Evolutionary conservation across 1,140 invertebrate species (phyloP).

Genomic region (Oscheius sp.): DNA sequence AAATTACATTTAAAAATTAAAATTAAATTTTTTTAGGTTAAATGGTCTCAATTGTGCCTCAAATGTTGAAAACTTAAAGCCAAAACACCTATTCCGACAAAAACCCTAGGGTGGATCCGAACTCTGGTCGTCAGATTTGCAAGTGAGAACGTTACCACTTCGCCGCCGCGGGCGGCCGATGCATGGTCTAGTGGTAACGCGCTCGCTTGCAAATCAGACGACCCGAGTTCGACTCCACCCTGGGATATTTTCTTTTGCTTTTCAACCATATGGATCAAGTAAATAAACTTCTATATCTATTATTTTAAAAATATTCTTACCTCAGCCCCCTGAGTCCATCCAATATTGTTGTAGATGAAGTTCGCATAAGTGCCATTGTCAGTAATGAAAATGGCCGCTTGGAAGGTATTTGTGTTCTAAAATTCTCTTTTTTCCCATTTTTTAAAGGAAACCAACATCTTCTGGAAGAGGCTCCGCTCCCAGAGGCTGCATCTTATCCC

Average conservation of each 20-base stretch:
- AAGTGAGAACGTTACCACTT: too few relatives aligned
- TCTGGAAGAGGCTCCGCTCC: conserved; percentile 45
- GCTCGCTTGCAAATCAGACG: too few relatives aligned
- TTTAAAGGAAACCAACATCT: conserved; percentile 29
- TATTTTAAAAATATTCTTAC: too few relatives aligned
- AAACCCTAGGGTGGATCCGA: too few relatives aligned
- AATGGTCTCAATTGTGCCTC: conserved; percentile 19
- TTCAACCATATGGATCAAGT: too few relatives aligned
- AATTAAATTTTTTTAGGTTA: background rate
- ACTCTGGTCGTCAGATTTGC: too few relatives aligned
- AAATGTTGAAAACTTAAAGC: too few relatives aligned
- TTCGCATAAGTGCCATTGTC: conserved; percentile 59
- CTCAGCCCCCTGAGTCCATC: conserved; percentile 61
- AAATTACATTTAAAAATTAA: conserved; percentile 7
- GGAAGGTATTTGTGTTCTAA: conserved; percentile 60
- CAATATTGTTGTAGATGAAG: conserved; percentile 61
- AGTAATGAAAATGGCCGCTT: conserved; percentile 59
- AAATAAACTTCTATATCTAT: too few relatives aligned
- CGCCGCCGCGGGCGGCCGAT: too few relatives aligned
- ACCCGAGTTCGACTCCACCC: too few relatives aligned
- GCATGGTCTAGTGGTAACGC: too few relatives aligned
- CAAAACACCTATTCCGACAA: background rate
- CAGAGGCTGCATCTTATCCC: conserved; percentile 58
- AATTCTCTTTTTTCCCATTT: conserved; percentile 15
- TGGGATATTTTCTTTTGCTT: too few relatives aligned